Base-by-base conservation (phyloP, 2,888 invertebrate species). In the Acanthococcus lagerstroemiae region DNA sequence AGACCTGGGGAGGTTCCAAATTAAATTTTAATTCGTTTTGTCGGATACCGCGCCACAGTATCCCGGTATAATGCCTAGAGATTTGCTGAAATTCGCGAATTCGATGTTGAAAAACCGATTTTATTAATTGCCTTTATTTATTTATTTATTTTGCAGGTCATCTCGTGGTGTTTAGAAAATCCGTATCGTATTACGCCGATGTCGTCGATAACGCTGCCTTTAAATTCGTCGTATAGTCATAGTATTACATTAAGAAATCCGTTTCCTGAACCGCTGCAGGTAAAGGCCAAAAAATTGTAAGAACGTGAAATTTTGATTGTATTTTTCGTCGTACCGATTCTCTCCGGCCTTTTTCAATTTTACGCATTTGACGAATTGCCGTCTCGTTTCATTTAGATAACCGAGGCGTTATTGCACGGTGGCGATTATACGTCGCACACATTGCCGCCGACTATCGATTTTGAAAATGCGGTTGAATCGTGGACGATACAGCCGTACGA, bases 191-290 rank as follows among this genome's bases (percentile, higher is more conserved):
- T 97, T 73, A 84, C 90, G 77, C 95, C 97, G 65, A 83, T 95
- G 75, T 84, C 94, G 69, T 93, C 91, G 69, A 86, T 94, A 70
- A 87, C 88, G 75, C 84, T 95, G 75, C 96, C 97, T 69, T 80
- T 89, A 74, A 95, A 97, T 80, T 89, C 91, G 71, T 88, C 89
- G 70, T 87, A 93, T 74, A 84, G 89, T 73, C 90, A 94, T 68
- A 81, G 90, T 75, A 90, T 97, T 75, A 84, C 87, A 73, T 84
- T 99, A 81, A 89, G 95, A 80, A 99, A 99, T 83, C 97, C 97
- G 71, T 90, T 93, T 76, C 82, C 85, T 72, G 83, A 84, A 73
- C 83, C 90, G 67, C 95, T 71, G 77, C 92, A 94, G 84, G 90
- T 91, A 61, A 30, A 57, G n/a, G 26, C 19, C n/a, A 12, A 25